Evolutionary conservation across 1,140 invertebrate genomes (phyloP), one percentile per base, ranked within the genome.

Genomic region (Reticulitermes speratus): DNA sequence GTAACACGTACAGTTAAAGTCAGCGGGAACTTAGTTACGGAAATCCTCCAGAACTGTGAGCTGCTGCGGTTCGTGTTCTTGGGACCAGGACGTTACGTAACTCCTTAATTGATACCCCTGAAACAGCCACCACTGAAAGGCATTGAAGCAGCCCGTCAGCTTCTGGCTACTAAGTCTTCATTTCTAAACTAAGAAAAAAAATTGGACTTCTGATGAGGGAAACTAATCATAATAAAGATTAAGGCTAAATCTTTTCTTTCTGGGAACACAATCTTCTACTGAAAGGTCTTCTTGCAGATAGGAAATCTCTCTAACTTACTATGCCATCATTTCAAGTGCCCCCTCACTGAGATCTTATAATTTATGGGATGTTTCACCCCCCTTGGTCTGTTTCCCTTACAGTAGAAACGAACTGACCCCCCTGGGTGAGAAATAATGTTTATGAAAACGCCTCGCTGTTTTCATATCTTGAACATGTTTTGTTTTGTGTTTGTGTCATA

Each of bases 341-440:
- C 59, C 65, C 65, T 75, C n/a, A 75, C 65, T 75, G 65, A 6
- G 65, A 75, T 75, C 25, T 75, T 75, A 14, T 75, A 75, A 75
- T 75, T 75, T 75, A 75, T 75, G 65, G 16, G 14, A 8, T 75
- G 25, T 75, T 75, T 25, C 7, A 30, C 65, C 65, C 65, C n/a
- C 65, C n/a, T 30, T 75, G 65, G 65, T 75, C 25, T 75, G 16
- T 75, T 75, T 30, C 65, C 65, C 65, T 75, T 14, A 25, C 65
- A 75, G 65, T 75, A 75, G 65, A 75, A 75, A 75, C n/a, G 65
- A 75, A 75, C 5, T 75, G 25, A 75, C 65, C 65, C 65, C 65
- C 65, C 65, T 75, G 65, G 65, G 65, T 75, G 25, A 75, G 65
- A 75, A 75, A 30, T 30, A 75, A 75, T 75, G 65, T 75, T 75